Percentiles rank a stretch among this genome's conserved stretches.
These are phyloP conservation scores for Melanotaenia duboulayi DNA, from an alignment of 2,113 vertebrate species.

Conservation along the genomic window DNA sequence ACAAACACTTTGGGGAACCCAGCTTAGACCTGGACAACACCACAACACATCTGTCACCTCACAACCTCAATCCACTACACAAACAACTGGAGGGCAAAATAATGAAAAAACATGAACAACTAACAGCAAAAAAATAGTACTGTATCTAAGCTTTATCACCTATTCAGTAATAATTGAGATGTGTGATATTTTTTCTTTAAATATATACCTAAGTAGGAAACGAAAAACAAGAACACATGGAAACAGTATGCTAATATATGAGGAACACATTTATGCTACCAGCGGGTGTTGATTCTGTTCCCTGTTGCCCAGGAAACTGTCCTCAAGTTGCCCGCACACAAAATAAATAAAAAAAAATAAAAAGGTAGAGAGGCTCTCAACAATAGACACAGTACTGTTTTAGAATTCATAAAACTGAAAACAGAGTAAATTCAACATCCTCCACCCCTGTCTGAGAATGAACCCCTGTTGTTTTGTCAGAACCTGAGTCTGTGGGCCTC, in stretches of 20 bases:
- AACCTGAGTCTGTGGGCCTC: conserved; percentile 61
- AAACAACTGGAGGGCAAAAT: conserved; percentile 44
- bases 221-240: conserved; percentile 28
- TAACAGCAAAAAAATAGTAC: conserved; percentile 12
- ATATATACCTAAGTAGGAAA: conserved; percentile 6
- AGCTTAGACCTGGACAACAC: conserved; percentile 46
- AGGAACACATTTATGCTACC: conserved; percentile 63
- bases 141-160: conserved; percentile 17
- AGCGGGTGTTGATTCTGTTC: conserved; percentile 34
- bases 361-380: conserved; percentile 19
- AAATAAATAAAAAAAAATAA: background rate
- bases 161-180: conserved; percentile 10
- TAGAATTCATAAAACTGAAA: conserved; percentile 35
- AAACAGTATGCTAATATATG: conserved; percentile 19
- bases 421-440: conserved; percentile 27
- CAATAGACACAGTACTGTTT: conserved; percentile 32
- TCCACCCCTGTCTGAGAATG: background rate
- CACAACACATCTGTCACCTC: conserved; percentile 56
- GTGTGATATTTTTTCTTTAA: conserved; percentile 7
- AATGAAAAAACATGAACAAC: conserved; percentile 40
- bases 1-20: conserved; percentile 59
- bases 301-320: conserved; percentile 44
- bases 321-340: conserved; percentile 25
- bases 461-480: conserved; percentile 19
- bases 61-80: conserved; percentile 56